These are phyloP conservation scores for Melitaea athalia DNA, from an alignment of 2,888 invertebrate species.

Conservation along the genomic window DNA sequence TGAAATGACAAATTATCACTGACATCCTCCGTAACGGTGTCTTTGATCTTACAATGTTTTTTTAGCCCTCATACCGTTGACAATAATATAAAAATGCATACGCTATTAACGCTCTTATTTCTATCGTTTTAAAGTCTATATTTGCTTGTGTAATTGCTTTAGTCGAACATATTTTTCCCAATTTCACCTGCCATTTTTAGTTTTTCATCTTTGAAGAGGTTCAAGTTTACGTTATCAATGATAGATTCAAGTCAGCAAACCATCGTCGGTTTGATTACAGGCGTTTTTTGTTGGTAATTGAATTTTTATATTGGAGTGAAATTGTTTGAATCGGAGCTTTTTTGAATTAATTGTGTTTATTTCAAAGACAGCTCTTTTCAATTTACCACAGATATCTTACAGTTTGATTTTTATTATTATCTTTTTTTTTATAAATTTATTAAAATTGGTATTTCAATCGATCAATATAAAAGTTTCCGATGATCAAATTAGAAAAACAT, in stretches of 20 bases:
- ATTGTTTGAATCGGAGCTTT: neutral
- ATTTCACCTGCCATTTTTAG: slow-evolving; percentile 37
- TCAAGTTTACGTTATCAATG: slow-evolving; percentile 32
- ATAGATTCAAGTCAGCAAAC: slow-evolving; percentile 34
- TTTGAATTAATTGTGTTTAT: neutral
- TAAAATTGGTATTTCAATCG: too few species aligned
- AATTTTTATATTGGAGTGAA: neutral
- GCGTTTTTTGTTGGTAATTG: slow-evolving; percentile 13
- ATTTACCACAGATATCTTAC: too few species aligned
- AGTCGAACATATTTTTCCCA: slow-evolving; percentile 30
- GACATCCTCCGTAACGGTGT: slow-evolving; percentile 53
- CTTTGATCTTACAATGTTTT: slow-evolving; percentile 60
- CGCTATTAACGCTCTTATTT: neutral
- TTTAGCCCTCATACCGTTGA: slow-evolving; percentile 24
- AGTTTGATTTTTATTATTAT: too few species aligned
- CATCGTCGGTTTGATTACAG: slow-evolving; percentile 27
- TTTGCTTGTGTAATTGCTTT: neutral
- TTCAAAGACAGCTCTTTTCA: neutral
- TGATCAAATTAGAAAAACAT: too few species aligned
- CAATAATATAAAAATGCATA: neutral
- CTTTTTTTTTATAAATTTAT: too few species aligned
- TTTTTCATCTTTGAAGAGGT: slow-evolving; percentile 34
- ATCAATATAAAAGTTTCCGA: too few species aligned
- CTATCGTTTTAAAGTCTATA: neutral
- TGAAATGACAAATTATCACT: slow-evolving; percentile 66